Conservation (phyloP, 2,888 invertebrate species). For the Idaea aversata region DNA sequence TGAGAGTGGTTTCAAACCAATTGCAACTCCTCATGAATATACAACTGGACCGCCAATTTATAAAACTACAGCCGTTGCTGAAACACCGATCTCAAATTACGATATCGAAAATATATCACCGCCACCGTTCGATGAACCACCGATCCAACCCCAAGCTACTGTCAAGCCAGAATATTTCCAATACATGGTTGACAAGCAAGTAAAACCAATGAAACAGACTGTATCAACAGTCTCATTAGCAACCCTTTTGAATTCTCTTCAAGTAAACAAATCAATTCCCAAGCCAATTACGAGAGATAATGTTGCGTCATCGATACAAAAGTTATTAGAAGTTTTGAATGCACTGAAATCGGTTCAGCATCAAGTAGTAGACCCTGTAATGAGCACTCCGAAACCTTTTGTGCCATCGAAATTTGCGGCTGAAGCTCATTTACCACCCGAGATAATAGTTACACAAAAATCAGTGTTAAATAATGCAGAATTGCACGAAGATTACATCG, state of each 20-base stretch:
- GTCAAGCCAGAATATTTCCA: slow-evolving; percentile 54
- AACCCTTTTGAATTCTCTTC: slow-evolving; percentile 85
- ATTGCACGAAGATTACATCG: slow-evolving; percentile 61
- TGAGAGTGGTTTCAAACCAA: slow-evolving; percentile 68
- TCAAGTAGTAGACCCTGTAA: slow-evolving; percentile 58
- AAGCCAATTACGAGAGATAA: slow-evolving; percentile 88
- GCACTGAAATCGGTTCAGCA: slow-evolving; percentile 79
- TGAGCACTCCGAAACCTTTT: slow-evolving; percentile 65
- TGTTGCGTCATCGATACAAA: slow-evolving; percentile 88
- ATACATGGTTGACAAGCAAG: slow-evolving; percentile 49
- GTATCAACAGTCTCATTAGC: slow-evolving; percentile 49
- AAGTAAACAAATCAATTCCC: slow-evolving; percentile 87
- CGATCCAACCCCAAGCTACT: slow-evolving; percentile 34
- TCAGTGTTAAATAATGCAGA: slow-evolving; percentile 37
- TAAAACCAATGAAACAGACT: slow-evolving; percentile 38
- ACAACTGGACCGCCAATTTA: slow-evolving; percentile 46
- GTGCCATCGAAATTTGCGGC: slow-evolving; percentile 41
- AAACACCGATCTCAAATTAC: slow-evolving; percentile 27
- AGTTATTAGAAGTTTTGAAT: slow-evolving; percentile 86
- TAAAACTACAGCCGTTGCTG: slow-evolving; percentile 36
- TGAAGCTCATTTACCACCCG: slow-evolving; percentile 30
- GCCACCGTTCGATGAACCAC: slow-evolving; percentile 35
- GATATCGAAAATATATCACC: slow-evolving; percentile 41
- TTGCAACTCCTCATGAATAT: slow-evolving; percentile 39
- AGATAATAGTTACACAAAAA: slow-evolving; percentile 15